Percentiles rank a stretch among this genome's conserved stretches.
Conservation (phyloP, 2,113 vertebrate species). For the Plectropomus leopardus region DNA sequence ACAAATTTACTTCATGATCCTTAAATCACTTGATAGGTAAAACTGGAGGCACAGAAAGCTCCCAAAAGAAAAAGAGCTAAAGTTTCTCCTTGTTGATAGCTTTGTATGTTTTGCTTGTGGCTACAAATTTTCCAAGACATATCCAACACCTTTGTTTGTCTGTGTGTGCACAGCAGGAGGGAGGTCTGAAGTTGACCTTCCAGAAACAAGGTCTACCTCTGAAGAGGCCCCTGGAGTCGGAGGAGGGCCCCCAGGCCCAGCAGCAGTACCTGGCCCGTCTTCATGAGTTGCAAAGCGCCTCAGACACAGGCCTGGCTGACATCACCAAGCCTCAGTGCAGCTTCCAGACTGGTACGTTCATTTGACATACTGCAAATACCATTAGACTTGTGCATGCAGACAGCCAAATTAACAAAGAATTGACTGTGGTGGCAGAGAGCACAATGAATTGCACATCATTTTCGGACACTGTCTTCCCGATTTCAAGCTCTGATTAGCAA, state of each 20-base stretch:
- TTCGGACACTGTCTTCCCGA: too few relatives aligned
- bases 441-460: too few relatives aligned
- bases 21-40: background rate
- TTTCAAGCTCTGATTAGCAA: too few relatives aligned
- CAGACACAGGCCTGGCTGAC: conserved; percentile 91
- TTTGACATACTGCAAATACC: background rate
- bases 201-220: conserved; percentile 96
- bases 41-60: background rate
- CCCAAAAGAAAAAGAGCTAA: background rate
- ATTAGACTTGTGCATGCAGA: background rate
- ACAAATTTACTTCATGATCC: background rate
- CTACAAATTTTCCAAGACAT: background rate
- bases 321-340: conserved; percentile 89
- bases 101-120: background rate
- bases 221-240: conserved; percentile 92
- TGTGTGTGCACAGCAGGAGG: conserved; percentile 89
- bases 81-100: conserved; percentile 7
- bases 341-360: conserved; percentile 84
- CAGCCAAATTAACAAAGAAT: too few relatives aligned
- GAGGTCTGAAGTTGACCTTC: conserved; percentile 98
- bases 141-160: conserved; percentile 23
- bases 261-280: conserved; percentile 95
- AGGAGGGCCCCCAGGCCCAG: conserved; percentile 91
- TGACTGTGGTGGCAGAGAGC: too few relatives aligned
- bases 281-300: conserved; percentile 93